phyloP scores from a whole-genome alignment of 2,113 vertebrate species.

The Ifrita kowaldi region DNA sequence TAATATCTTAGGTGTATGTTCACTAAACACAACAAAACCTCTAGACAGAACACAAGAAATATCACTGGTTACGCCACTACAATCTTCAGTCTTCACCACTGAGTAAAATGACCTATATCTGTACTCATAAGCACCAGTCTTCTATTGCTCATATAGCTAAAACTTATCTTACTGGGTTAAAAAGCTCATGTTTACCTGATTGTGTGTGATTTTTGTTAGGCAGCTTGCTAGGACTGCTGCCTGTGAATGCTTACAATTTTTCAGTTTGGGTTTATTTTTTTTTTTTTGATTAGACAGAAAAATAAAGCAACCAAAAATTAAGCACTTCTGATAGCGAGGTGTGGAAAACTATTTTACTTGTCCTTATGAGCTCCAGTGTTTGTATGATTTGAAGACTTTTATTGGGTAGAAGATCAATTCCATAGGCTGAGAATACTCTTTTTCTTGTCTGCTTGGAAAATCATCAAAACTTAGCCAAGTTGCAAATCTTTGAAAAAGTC shows the following conservation, averaged over 20 bases:
- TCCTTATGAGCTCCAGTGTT: neutral
- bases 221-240: neutral
- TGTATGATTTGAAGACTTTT: neutral
- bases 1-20: neutral
- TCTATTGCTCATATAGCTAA: neutral
- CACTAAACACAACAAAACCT: neutral
- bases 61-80: neutral
- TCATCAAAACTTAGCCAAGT: neutral
- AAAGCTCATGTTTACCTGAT: neutral
- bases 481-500: neutral
- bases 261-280: neutral
- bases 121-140: neutral
- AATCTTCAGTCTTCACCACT: neutral
- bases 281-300: neutral
- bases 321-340: neutral
- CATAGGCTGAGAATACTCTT: neutral
- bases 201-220: neutral
- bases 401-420: neutral
- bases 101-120: neutral
- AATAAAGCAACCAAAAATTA: neutral
- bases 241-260: neutral
- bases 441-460: neutral
- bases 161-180: neutral
- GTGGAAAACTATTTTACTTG: neutral
- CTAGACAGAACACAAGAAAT: neutral